phyloP scores from a whole-genome alignment of 2,797 vertebrate species.

The Crypturellus tataupa region DNA sequence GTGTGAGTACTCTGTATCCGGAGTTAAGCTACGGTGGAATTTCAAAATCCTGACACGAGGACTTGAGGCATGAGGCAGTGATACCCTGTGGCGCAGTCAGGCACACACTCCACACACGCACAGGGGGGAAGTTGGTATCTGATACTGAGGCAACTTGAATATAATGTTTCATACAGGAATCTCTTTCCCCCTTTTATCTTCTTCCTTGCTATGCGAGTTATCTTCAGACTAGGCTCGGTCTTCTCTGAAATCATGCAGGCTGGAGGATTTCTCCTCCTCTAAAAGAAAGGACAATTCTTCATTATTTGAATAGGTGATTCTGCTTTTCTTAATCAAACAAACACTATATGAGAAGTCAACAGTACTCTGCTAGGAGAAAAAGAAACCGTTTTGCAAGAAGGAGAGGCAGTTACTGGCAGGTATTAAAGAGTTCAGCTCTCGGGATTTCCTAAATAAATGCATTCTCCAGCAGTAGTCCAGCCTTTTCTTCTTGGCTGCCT shows the following conservation, averaged over 20 bases:
- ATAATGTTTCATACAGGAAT: constrained; percentile 35
- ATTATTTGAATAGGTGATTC: neutral
- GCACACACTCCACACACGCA: fast-evolving
- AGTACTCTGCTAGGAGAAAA: neutral
- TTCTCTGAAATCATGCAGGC: neutral
- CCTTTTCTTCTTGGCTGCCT: neutral
- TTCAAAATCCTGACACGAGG: neutral
- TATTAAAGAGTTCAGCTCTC: neutral
- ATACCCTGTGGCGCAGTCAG: fast-evolving
- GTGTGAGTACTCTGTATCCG: fast-evolving
- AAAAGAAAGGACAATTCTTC: neutral
- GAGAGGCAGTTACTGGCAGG: neutral
- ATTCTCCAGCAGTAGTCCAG: neutral
- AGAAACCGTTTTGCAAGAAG: neutral
- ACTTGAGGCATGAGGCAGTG: neutral
- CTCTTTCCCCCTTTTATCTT: neutral
- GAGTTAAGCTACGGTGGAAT: neutral
- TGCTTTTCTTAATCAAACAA: constrained; percentile 10
- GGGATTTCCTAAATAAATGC: neutral
- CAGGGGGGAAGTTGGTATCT: neutral
- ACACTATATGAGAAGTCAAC: neutral
- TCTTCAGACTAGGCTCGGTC: neutral
- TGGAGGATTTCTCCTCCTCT: neutral
- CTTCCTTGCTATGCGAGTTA: neutral
- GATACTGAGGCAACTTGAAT: constrained; percentile 21